phyloP scores from a whole-genome alignment of 2,888 invertebrate species.

The Anthophora plumipes region DNA sequence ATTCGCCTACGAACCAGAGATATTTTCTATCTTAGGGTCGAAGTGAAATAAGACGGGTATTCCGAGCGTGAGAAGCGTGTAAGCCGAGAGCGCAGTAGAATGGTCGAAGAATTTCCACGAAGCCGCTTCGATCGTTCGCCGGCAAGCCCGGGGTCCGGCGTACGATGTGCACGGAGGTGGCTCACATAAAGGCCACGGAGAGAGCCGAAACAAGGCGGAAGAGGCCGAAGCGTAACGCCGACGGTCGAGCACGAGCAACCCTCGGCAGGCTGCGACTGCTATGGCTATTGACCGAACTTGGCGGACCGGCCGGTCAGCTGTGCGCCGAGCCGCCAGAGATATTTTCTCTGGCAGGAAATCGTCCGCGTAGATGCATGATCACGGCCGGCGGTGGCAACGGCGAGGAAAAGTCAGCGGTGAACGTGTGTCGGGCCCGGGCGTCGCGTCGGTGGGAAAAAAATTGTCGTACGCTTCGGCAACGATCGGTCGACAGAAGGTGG shows the following conservation, averaged over 20 bases:
- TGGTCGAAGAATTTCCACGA: slow-evolving; percentile 54
- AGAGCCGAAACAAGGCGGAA: slow-evolving; percentile 70
- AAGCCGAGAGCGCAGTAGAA: slow-evolving; percentile 23
- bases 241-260: slow-evolving; percentile 69
- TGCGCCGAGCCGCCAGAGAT: slow-evolving; percentile 76
- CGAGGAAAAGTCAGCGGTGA: slow-evolving; percentile 10
- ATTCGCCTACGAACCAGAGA: no score
- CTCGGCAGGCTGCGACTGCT: slow-evolving; percentile 74
- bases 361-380: slow-evolving; percentile 58
- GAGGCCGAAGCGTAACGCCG: slow-evolving; percentile 69
- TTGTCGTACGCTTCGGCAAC: slow-evolving; percentile 14
- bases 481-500: slow-evolving; percentile 26
- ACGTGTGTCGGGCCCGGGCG: neutral
- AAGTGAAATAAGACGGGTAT: slow-evolving; percentile 26
- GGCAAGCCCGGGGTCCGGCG: slow-evolving; percentile 55
- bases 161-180: slow-evolving; percentile 71
- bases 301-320: slow-evolving; percentile 84
- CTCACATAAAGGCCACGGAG: slow-evolving; percentile 75
- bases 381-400: slow-evolving; percentile 31
- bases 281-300: slow-evolving; percentile 83
- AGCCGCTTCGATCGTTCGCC: slow-evolving; percentile 64
- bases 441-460: neutral
- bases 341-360: slow-evolving; percentile 61
- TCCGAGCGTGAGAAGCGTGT: slow-evolving; percentile 32
- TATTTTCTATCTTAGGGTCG: neutral